A percentile compares a stretch with the other conserved stretches of the same genome.
Evolutionary conservation across 2,113 vertebrate species (phyloP).

Genomic region (Paradoxurus hermaphroditus): DNA sequence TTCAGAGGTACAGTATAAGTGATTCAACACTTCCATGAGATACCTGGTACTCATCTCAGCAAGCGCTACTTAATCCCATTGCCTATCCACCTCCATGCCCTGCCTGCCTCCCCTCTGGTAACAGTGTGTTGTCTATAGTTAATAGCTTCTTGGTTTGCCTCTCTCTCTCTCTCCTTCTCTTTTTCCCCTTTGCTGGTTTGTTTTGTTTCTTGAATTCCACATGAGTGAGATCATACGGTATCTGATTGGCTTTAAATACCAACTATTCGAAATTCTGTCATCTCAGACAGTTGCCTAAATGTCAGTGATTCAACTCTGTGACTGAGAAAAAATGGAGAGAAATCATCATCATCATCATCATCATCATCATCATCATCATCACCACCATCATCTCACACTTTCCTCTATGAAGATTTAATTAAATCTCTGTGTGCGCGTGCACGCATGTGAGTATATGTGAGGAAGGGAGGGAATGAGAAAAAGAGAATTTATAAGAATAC

Average conservation of each 20-base stretch:
- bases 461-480: background rate
- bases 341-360: background rate
- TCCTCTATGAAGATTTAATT: background rate
- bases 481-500: background rate
- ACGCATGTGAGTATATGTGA: background rate
- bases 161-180: background rate
- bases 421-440: background rate
- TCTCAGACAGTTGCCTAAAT: background rate
- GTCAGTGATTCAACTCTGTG: background rate
- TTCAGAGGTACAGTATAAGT: background rate
- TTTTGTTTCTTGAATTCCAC: background rate
- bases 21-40: background rate
- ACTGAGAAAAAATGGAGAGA: background rate
- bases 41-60: background rate
- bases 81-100: too few species aligned
- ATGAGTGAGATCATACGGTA: background rate
- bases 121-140: background rate
- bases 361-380: background rate
- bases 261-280: background rate
- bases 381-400: conserved; percentile 5
- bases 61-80: background rate
- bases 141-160: background rate
- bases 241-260: background rate
- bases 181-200: background rate
- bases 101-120: background rate